Percentiles rank a stretch among this genome's conserved stretches.
Conservation (phyloP, 1,140 invertebrate genomes). For the Leptopilina clavipes region DNA sequence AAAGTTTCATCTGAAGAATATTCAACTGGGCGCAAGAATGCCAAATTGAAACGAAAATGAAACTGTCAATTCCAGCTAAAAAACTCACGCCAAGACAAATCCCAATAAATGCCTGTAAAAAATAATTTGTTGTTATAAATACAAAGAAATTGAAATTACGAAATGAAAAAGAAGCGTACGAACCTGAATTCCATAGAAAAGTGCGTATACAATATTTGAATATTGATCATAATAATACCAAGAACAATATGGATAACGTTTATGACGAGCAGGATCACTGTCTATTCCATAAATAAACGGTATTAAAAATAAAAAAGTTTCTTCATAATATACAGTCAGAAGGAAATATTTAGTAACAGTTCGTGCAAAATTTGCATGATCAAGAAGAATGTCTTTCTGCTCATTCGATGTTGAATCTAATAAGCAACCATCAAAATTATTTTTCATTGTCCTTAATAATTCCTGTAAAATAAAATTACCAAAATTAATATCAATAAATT, state of each 20-base stretch:
- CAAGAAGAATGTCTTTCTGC: not conserved
- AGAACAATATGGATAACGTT: not conserved
- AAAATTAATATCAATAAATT: no score
- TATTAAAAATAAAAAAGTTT: not conserved
- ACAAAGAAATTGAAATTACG: no score
- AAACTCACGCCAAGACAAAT: constrained; percentile 1
- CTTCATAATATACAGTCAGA: not conserved
- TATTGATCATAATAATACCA: constrained; percentile 18
- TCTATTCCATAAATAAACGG: constrained; percentile 6
- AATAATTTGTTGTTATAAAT: not conserved
- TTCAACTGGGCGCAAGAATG: not conserved
- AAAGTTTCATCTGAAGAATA: not conserved
- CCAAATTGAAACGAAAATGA: not conserved
- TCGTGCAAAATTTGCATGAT: not conserved
- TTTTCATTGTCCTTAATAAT: not conserved
- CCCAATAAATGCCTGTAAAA: not conserved
- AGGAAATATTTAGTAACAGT: not conserved
- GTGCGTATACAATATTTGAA: not conserved
- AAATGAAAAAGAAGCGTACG: not conserved
- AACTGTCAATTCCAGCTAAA: not conserved
- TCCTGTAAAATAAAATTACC: not conserved
- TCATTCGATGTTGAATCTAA: not conserved
- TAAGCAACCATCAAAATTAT: not conserved
- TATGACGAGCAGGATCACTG: not conserved
- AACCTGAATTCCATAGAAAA: not conserved